phyloP scores from a whole-genome alignment of 2,888 invertebrate genomes.

The Ceratothoa steindachneri region DNA sequence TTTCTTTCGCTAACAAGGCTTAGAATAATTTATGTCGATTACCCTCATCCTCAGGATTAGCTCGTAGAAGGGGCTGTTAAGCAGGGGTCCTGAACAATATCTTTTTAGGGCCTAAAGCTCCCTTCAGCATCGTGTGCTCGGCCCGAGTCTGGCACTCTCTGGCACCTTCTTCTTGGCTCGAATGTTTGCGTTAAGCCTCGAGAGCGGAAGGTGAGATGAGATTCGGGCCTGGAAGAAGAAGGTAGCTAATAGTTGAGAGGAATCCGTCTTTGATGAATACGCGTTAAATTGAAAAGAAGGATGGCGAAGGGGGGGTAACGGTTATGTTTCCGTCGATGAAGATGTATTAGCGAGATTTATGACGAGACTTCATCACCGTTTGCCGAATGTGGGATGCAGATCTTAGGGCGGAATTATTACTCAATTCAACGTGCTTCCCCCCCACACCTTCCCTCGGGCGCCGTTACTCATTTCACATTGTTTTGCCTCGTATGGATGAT shows the following conservation, averaged over 20 bases:
- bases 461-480: too few species aligned
- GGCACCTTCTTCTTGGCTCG: neutral
- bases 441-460: too few species aligned
- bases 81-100: neutral
- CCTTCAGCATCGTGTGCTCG: neutral
- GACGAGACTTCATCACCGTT: too few species aligned
- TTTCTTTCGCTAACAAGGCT: slow-evolving; percentile 15
- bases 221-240: neutral
- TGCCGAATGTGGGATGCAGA: too few species aligned
- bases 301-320: neutral
- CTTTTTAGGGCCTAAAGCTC: neutral
- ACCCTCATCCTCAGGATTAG: slow-evolving; percentile 8
- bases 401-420: too few species aligned
- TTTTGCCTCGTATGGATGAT: too few species aligned
- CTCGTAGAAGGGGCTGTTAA: slow-evolving; percentile 4
- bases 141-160: neutral
- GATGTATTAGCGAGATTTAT: neutral
- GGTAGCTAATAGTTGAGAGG: neutral
- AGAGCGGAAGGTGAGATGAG: neutral
- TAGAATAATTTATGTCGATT: slow-evolving; percentile 15
- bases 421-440: too few species aligned
- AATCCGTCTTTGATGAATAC: neutral
- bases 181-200: slow-evolving; percentile 3
- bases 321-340: neutral
- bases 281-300: slow-evolving; percentile 2